Conservation (phyloP, 2,888 invertebrate genomes). For the Ophion obscuratus region DNA sequence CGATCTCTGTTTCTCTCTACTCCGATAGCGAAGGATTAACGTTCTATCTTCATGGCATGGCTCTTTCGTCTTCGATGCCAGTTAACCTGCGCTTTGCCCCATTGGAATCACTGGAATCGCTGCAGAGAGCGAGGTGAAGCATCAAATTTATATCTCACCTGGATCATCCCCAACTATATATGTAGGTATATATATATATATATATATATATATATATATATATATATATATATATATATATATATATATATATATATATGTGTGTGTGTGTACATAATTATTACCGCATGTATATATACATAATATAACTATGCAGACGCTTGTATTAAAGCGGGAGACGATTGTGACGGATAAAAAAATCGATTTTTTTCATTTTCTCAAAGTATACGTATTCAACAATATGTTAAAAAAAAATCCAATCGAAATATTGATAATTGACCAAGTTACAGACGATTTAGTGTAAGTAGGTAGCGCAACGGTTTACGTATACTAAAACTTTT, state of each 20-base stretch:
- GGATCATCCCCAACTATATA: constrained; percentile 48
- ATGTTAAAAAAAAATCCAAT: too few relatives aligned
- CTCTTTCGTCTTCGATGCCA: constrained; percentile 42
- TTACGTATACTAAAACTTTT: too few relatives aligned
- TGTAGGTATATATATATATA: background rate
- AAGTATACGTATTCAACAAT: too few relatives aligned
- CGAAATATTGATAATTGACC: too few relatives aligned
- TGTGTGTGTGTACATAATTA: background rate
- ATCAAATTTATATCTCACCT: constrained; percentile 64
- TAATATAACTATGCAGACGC: background rate
- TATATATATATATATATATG: background rate
- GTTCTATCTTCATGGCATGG: constrained; percentile 39
- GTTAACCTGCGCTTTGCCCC: constrained; percentile 49
- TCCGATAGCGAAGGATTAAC: constrained; percentile 58
- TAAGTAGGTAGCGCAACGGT: too few relatives aligned
- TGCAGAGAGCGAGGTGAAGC: constrained; percentile 28
- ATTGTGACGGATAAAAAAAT: too few relatives aligned
- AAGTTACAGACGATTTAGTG: too few relatives aligned
- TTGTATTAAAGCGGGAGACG: constrained; percentile 8
- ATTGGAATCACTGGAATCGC: constrained; percentile 56
- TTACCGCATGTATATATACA: background rate
- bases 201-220: background rate
- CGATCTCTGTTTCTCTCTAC: constrained; percentile 22
- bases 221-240: background rate
- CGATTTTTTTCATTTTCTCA: too few relatives aligned